Base-by-base conservation (phyloP, 53 echinoderm and acorn worm species). In the Luidia sarsii region DNA sequence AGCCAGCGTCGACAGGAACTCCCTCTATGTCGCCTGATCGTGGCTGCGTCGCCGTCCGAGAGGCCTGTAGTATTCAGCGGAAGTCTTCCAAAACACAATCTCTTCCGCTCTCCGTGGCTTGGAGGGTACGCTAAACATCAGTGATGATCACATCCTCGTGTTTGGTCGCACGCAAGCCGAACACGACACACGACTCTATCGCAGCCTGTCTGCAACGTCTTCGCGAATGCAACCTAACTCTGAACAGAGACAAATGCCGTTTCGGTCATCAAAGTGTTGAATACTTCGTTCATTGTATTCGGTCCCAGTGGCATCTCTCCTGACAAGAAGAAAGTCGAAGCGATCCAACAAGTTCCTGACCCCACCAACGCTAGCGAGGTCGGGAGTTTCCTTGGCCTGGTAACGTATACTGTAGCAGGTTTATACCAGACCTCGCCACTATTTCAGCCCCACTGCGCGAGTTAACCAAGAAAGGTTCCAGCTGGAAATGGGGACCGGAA, bases 31-130 rank as follows among this genome's bases (percentile, higher is more conserved):
- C n/a, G n/a, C n/a, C n/a, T n/a, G n/a, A n/a, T n/a, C n/a, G n/a
- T n/a, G n/a, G n/a, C n/a, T n/a, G n/a, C n/a, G n/a, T n/a, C n/a
- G n/a, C n/a, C n/a, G n/a, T n/a, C n/a, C n/a, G n/a, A n/a, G n/a
- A n/a, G 75, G 85, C 33, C 53, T 85, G 19, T 85, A 32, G n/a
- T 85, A 65, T 15, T 74, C 85, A 15, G 68, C 85, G 3, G 75
- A 75, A 18, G 49, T 83, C 34, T 70, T 83, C 61, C 54, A 83
- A n/a, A 43, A 83, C 48, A 57, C 62, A 15, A 83, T 83, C 29
- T 71, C 67, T 43, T 16, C 54, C 1, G 68, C 53, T 21, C 50
- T 82, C 3, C 82, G 48, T 39, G 81, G 66, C 25, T 53, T 81
- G 20, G 66, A 65, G 11, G 81, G 81, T 66, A 67, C 66, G 13